These are phyloP conservation scores for Oceanodroma leucorhoa DNA, from an alignment of 2,797 vertebrate species.

Conservation along the genomic window DNA sequence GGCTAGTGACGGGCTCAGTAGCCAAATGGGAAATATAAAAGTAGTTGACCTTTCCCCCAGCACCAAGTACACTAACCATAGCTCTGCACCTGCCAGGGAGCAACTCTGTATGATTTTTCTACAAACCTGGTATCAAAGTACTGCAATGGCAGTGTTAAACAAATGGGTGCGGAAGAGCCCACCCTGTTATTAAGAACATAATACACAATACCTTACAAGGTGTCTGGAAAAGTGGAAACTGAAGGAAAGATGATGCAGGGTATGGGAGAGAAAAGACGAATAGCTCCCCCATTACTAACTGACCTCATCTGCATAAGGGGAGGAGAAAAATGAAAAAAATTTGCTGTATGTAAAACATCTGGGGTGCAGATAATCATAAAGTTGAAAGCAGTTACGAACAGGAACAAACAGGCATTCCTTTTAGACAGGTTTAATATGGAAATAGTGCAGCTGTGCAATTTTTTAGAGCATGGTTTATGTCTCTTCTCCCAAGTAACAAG, in stretches of 20 bases:
- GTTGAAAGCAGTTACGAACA: background rate
- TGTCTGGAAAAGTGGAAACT: background rate
- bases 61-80: background rate
- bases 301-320: accelerated
- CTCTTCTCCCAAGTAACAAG: too few relatives aligned
- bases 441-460: background rate
- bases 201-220: background rate
- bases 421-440: constrained; percentile 2
- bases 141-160: background rate
- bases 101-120: background rate
- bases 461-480: background rate
- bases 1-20: background rate
- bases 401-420: background rate
- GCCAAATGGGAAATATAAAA: background rate
- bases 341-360: background rate
- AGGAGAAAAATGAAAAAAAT: background rate
- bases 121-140: background rate
- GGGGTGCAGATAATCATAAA: background rate
- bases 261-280: background rate
- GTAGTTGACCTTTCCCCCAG: background rate
- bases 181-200: background rate
- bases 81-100: background rate
- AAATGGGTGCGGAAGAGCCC: background rate
- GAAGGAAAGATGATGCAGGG: background rate
- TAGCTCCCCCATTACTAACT: background rate